Percentiles rank a stretch among this genome's conserved stretches.
Conservation (phyloP, 2,797 vertebrate species). For the Platalea minor region DNA sequence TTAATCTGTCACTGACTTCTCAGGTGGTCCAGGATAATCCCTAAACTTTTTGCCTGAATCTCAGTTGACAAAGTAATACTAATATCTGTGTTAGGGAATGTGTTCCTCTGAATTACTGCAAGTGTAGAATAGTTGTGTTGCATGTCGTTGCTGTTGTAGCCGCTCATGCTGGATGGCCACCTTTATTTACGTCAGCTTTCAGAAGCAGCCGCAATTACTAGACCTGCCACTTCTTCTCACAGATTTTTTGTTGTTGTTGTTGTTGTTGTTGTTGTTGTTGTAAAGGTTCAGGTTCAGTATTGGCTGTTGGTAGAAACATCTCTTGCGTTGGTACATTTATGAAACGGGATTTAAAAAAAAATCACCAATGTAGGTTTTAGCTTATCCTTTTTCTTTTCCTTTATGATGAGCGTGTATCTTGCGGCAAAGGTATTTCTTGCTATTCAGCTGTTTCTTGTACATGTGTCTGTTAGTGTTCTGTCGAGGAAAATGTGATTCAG, state of each 20-base stretch:
- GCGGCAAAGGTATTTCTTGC: not conserved
- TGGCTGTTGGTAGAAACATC: not conserved
- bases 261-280: not conserved
- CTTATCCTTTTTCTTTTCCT: not conserved
- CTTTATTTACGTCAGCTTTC: not conserved
- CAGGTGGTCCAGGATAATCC: not conserved
- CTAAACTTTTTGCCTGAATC: not conserved
- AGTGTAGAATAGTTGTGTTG: not conserved
- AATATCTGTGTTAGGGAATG: not conserved
- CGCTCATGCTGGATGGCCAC: fast-evolving
- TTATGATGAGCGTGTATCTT: not conserved
- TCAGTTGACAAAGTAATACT: not conserved
- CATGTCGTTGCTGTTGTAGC: not conserved
- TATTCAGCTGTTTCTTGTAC: not conserved
- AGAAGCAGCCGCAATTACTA: not conserved
- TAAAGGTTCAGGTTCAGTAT: not conserved
- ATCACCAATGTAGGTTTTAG: not conserved
- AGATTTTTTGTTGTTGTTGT: not conserved
- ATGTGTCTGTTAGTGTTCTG: not conserved
- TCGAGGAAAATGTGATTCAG: not conserved
- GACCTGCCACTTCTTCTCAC: not conserved
- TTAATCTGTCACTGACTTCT: not conserved
- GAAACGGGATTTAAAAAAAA: not conserved
- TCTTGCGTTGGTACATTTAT: not conserved
- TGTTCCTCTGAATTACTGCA: not conserved